These are phyloP conservation scores for Chamaea fasciata DNA, from an alignment of 2,113 vertebrate species.

Conservation along the genomic window DNA sequence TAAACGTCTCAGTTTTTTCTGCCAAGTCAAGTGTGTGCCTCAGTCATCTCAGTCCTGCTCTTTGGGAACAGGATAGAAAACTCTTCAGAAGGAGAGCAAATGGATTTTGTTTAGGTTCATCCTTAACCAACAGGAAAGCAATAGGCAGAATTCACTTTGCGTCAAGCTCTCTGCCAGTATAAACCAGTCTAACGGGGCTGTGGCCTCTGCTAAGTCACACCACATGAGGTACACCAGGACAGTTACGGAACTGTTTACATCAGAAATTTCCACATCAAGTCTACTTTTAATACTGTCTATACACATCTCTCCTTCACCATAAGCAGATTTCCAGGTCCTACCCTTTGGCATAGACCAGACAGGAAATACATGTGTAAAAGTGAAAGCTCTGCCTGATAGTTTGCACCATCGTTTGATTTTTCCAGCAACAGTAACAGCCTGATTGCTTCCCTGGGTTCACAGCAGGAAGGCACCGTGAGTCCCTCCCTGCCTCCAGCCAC, in stretches of 20 bases:
- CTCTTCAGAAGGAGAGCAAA: not conserved
- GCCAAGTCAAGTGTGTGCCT: not conserved
- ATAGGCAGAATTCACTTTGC: not conserved
- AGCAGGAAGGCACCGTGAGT: not conserved
- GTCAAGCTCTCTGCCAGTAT: not conserved
- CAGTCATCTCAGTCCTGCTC: not conserved
- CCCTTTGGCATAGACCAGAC: not conserved
- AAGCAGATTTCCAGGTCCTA: not conserved
- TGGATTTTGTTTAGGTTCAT: not conserved
- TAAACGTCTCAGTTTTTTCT: not conserved
- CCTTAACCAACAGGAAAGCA: not conserved
- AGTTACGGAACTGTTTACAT: not conserved
- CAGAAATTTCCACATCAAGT: accelerated
- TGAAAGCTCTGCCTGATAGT: not conserved
- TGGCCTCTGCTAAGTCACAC: not conserved
- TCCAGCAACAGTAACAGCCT: not conserved
- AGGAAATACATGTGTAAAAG: not conserved
- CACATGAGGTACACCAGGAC: not conserved
- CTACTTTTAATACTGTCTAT: not conserved
- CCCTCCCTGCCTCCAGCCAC: not conserved
- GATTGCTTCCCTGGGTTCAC: not conserved
- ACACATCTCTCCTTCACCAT: not conserved
- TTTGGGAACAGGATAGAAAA: not conserved
- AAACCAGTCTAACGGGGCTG: accelerated
- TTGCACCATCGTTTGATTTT: accelerated